phyloP scores from a whole-genome alignment of 1,140 invertebrate species.

The Tribolium madens region DNA sequence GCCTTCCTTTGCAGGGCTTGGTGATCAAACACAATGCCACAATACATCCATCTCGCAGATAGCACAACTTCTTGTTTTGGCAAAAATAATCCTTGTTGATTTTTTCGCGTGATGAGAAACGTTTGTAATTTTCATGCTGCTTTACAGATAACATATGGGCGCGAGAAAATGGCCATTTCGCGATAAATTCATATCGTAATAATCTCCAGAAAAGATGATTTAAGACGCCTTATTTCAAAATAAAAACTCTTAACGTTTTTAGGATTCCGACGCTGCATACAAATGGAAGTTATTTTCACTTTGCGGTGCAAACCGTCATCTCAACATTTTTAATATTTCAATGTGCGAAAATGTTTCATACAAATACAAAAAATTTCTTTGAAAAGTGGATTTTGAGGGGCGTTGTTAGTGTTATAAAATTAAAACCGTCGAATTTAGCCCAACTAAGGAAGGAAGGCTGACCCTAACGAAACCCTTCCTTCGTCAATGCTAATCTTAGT shows the following conservation, averaged over 20 bases:
- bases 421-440: constrained; percentile 16
- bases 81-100: too few species aligned
- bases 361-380: too few species aligned
- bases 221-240: constrained; percentile 17
- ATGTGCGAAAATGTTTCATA: not conserved
- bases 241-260: constrained; percentile 22
- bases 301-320: constrained; percentile 1
- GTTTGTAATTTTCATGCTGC: not conserved
- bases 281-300: constrained; percentile 12
- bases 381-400: too few species aligned
- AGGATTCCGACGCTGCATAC: not conserved
- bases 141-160: not conserved
- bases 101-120: not conserved
- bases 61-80: not conserved
- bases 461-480: constrained; percentile 13
- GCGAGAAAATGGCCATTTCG: not conserved
- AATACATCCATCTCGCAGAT: not conserved
- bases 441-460: constrained; percentile 8
- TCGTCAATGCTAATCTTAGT: constrained; percentile 15
- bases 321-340: constrained; percentile 34
- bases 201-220: constrained; percentile 9
- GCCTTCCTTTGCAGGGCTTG: not conserved
- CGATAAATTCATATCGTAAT: constrained; percentile 20
- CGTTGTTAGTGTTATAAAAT: constrained; percentile 20
- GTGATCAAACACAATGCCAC: not conserved